Conservation (phyloP, 1,140 invertebrate genomes). For the Nasonia vitripennis region DNA sequence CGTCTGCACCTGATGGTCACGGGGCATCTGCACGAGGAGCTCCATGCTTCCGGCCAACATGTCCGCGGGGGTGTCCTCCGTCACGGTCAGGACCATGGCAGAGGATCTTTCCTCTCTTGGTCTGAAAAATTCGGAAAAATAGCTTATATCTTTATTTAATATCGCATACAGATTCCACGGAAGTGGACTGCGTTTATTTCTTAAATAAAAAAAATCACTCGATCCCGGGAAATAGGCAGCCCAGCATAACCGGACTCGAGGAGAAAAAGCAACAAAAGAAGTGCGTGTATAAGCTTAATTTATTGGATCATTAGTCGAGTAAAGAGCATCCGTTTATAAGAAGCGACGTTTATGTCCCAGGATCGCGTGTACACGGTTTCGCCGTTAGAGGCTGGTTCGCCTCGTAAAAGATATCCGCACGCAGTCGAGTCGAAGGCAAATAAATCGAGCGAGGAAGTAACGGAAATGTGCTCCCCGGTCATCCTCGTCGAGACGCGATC, state of each 20-base stretch:
- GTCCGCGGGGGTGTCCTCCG: conserved; percentile 85
- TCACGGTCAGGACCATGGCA: conserved; percentile 79
- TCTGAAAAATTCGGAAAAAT: conserved; percentile 57
- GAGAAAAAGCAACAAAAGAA: too few species aligned
- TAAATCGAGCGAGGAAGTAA: conserved; percentile 7
- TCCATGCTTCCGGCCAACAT: conserved; percentile 86
- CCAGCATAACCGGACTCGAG: too few species aligned
- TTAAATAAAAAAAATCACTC: not conserved
- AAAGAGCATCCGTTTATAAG: not conserved
- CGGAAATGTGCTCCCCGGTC: not conserved
- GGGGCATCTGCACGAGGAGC: conserved; percentile 81
- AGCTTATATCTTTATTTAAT: not conserved
- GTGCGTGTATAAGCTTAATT: not conserved
- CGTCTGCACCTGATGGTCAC: conserved; percentile 79
- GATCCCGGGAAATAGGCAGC: too few species aligned
- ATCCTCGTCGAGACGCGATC: not conserved
- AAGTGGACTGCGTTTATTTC: not conserved
- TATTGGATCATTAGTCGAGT: conserved; percentile 6
- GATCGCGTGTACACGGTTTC: not conserved
- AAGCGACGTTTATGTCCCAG: not conserved
- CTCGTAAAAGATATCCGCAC: too few species aligned
- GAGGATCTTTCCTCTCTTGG: conserved; percentile 68
- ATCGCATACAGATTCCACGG: too few species aligned
- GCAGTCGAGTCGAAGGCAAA: not conserved
- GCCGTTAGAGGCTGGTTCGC: conserved; percentile 2